These are phyloP conservation scores for Akabosia matsudoensis DNA, from an alignment of 1,140 invertebrate species.

Conservation along the genomic window DNA sequence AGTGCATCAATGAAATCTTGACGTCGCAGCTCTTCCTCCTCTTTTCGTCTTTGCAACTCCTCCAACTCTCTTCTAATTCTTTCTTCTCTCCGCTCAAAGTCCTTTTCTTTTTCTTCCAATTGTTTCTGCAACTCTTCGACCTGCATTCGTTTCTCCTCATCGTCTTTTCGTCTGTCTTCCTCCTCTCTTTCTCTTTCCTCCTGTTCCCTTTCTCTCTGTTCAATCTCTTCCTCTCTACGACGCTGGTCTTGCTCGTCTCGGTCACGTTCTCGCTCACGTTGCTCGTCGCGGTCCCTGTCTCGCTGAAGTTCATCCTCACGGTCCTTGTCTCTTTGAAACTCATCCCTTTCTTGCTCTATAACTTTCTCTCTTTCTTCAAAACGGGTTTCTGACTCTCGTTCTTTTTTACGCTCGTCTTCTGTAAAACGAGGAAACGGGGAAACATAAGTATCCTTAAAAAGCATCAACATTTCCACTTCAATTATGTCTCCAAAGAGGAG, in stretches of 20 bases:
- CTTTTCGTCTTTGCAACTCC: constrained; percentile 5
- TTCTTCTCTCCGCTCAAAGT: background rate
- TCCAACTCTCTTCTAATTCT: constrained; percentile 8
- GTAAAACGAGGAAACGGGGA: background rate
- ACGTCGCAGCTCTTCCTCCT: background rate
- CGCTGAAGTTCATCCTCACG: background rate
- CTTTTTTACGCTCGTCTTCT: background rate
- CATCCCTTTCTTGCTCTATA: background rate
- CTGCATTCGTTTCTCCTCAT: background rate
- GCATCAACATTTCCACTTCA: too few species aligned
- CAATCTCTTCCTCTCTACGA: constrained; percentile 1
- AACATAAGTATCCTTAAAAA: too few species aligned
- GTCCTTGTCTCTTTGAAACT: background rate
- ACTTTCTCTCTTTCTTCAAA: background rate
- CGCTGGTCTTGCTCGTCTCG: background rate
- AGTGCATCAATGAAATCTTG: constrained; percentile 10
- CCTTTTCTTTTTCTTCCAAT: constrained; percentile 13
- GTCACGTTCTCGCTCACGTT: background rate
- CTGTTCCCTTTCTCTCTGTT: background rate
- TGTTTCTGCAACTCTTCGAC: background rate
- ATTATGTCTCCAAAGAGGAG: too few species aligned
- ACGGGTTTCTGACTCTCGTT: background rate
- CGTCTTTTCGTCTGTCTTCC: background rate
- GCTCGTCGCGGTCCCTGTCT: background rate
- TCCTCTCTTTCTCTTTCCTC: background rate